Evolutionary conservation across 2,888 invertebrate species (phyloP), one percentile per base, ranked within the genome.

Genomic region (Plutella xylostella): DNA sequence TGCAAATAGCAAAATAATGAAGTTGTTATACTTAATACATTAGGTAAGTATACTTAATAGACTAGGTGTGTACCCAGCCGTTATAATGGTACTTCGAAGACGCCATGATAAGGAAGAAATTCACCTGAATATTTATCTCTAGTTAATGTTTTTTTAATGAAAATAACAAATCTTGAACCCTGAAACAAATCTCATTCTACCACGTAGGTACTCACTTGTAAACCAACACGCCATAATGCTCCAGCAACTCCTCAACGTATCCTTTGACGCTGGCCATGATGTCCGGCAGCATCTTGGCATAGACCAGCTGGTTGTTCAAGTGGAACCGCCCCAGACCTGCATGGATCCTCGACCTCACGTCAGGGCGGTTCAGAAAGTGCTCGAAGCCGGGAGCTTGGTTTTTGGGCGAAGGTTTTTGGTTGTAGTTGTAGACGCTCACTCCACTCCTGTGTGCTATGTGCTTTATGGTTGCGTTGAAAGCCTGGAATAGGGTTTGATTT

Each of bases 211-310:
- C 53, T 45, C 48, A 72, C 75, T 64, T 69, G 42, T 92, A 93
- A 49, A 91, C 78, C 54, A 93, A 64, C 15, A 92, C 89, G 56
- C 80, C 77, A 56, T 90, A 91, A 57, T 87, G 68, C 31, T 86
- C 80, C 11, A 89, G 57, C 12, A 91, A 61, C 53, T 86, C 86
- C 21, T 85, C 80, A 18, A 91, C 61, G 68, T 86, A 86, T 1
- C 85, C 78, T 46, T 88, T 88, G 1, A 90, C 86, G 0, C 89
- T 88, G 53, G 89, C 87, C 86, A 90, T 88, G 20, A 92, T 72
- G 62, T 94, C 93, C 5, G 77, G 72, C 47, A 86, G 65, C 53
- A 93, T 73, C 55, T 87, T 83, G 19, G 72, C 53, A 61, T 91
- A 90, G 0, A 92, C 92, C 9, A 56, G 42, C 41, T 68, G 68